Percentiles rank a stretch among this genome's conserved stretches.
Conservation (phyloP, 2,797 vertebrate genomes). For the Dicrostonyx torquatus region DNA sequence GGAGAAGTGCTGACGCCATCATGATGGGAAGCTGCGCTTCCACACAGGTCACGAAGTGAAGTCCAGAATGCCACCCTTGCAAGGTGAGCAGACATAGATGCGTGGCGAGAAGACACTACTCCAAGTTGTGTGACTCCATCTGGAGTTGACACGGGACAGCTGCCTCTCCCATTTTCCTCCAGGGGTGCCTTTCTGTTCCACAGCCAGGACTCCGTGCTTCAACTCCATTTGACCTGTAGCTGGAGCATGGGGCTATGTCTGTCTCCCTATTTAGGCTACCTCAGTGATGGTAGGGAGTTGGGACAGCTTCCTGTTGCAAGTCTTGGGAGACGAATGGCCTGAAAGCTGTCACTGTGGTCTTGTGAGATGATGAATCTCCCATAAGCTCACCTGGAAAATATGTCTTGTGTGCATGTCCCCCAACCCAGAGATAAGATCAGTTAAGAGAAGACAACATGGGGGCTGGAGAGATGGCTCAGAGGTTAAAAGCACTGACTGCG, state of each 20-base stretch:
- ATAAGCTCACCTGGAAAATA: not conserved
- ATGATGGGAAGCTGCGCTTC: too few species aligned
- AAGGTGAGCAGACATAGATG: not conserved
- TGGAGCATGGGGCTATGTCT: not conserved
- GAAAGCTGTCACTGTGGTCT: not conserved
- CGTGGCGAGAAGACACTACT: not conserved
- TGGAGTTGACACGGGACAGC: not conserved
- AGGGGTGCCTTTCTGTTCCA: not conserved
- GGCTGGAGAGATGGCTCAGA: too few species aligned
- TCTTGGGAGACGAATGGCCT: not conserved
- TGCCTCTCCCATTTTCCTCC: not conserved
- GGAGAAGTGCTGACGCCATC: not conserved
- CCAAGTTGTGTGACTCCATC: not conserved
- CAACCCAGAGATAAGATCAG: not conserved
- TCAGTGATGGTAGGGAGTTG: not conserved
- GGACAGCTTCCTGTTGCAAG: too few species aligned
- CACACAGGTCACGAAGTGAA: too few species aligned
- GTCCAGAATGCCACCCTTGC: not conserved
- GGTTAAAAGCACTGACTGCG: too few species aligned
- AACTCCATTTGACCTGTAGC: not conserved
- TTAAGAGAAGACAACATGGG: not conserved
- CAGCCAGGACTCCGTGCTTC: not conserved
- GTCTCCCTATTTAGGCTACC: not conserved
- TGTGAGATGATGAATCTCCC: not conserved
- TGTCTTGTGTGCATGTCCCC: not conserved